These are phyloP conservation scores for Neoascia interrupta DNA, from an alignment of 2,888 invertebrate species.

Conservation along the genomic window DNA sequence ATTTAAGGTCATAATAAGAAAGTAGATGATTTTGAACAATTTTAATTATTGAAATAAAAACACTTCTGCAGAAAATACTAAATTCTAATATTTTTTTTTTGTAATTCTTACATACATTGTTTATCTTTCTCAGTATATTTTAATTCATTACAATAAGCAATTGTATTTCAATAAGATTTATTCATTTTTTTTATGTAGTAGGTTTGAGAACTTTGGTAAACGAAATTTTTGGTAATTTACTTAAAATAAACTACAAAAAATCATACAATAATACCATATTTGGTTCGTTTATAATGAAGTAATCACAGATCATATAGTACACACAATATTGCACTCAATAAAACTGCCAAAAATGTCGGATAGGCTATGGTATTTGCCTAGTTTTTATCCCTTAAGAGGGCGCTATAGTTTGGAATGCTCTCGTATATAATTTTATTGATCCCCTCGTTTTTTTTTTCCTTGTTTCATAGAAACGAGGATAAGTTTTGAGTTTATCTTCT, in stretches of 20 bases:
- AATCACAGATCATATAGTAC: too few species aligned
- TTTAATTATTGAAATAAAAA: conserved; percentile 55
- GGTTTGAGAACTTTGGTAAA: conserved; percentile 42
- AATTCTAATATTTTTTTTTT: conserved; percentile 34
- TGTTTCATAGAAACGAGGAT: too few species aligned
- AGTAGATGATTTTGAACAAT: conserved; percentile 64
- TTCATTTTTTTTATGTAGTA: conserved; percentile 10
- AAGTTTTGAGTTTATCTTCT: too few species aligned
- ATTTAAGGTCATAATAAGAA: conserved; percentile 64
- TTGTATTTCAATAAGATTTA: conserved; percentile 16
- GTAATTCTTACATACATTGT: not conserved
- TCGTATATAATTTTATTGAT: too few species aligned
- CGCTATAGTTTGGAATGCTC: too few species aligned
- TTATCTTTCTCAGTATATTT: not conserved
- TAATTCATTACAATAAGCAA: conserved; percentile 32
- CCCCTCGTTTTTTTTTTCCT: too few species aligned
- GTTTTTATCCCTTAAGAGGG: too few species aligned
- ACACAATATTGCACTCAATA: too few species aligned
- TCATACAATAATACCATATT: conserved; percentile 27
- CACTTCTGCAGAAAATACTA: conserved; percentile 49
- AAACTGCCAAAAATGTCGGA: too few species aligned
- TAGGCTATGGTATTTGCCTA: too few species aligned
- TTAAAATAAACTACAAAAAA: conserved; percentile 53
- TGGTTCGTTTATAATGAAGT: conserved; percentile 62
- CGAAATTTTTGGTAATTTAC: conserved; percentile 32